Evolutionary conservation across 2,888 invertebrate genomes (phyloP), one percentile per base, ranked within the genome.

Genomic region (Pheosia tremula): DNA sequence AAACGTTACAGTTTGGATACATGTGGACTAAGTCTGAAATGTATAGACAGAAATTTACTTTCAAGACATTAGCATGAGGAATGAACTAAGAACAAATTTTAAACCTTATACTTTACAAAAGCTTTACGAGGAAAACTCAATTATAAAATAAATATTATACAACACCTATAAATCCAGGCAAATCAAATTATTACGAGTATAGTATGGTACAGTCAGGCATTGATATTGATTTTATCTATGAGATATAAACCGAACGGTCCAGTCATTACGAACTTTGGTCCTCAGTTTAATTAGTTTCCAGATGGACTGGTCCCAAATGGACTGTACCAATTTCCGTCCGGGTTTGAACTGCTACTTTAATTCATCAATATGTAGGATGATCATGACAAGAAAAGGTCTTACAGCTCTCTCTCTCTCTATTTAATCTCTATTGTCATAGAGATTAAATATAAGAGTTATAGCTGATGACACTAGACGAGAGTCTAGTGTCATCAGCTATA

Each of bases 291-390:
- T 56, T 56, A 56, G 56, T 56, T 56, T 56, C 56, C 56, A 56
- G 41, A 56, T 56, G 56, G 24, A 56, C 41, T 56, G 9, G 41
- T 41, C 56, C 56, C 56, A 56, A 56, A 62, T 62, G 58, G 56
- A 62, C 50, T 62, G 62, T 55, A 56, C 56, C 56, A 58, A 52
- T 62, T 56, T 24, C 41, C 56, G 41, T 39, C 56, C 41, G 13
- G 56, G 9, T 56, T 41, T 13, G 56, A 50, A 11, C 10, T 9
- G 37, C 24, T 5, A 50, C 24, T 1, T 50, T 50, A 24, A 5
- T 3, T n/a, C 47, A 47, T n/a, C n/a, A n/a, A 47, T n/a, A 39
- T 45, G 4, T 47, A 47, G 5, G 47, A 47, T 47, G n/a, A 47
- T 47, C 11, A 47, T 11, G 9, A 45, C 9, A 45, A 39, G 39